Evolutionary conservation across 2,113 vertebrate species (phyloP).

Genomic region (Parotia lawesii): DNA sequence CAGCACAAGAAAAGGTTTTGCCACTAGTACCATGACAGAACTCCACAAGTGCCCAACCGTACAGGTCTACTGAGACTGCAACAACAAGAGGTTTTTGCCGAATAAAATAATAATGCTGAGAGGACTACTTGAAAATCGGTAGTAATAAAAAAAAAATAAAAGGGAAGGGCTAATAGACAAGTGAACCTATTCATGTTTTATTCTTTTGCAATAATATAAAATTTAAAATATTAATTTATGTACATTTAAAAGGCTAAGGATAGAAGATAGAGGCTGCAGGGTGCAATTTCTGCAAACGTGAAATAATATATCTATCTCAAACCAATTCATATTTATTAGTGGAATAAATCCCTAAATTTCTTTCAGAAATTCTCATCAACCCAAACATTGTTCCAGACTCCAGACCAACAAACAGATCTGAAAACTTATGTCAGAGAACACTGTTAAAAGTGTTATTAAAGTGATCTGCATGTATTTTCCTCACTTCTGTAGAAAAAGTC

Average conservation of each 20-base stretch:
- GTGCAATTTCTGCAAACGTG: constrained; percentile 34
- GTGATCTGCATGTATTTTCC: background rate
- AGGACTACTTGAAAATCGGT: constrained; percentile 1
- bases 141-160: background rate
- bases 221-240: constrained; percentile 60
- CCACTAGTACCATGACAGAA: background rate
- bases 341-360: constrained; percentile 54
- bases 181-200: constrained; percentile 27
- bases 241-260: constrained; percentile 54
- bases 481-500: background rate
- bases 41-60: background rate
- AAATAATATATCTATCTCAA: constrained; percentile 45
- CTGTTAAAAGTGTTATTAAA: constrained; percentile 34
- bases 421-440: constrained; percentile 24
- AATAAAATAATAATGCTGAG: background rate
- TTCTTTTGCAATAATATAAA: constrained; percentile 50
- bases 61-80: background rate
- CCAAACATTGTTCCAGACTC: constrained; percentile 52
- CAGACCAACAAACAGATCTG: constrained; percentile 53
- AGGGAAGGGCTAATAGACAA: background rate
- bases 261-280: constrained; percentile 3
- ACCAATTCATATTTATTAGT: constrained; percentile 59
- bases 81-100: background rate
- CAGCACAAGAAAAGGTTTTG: background rate
- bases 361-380: constrained; percentile 58